Conservation (phyloP, 1,140 invertebrate species). For the Temnothorax curvispinosus region DNA sequence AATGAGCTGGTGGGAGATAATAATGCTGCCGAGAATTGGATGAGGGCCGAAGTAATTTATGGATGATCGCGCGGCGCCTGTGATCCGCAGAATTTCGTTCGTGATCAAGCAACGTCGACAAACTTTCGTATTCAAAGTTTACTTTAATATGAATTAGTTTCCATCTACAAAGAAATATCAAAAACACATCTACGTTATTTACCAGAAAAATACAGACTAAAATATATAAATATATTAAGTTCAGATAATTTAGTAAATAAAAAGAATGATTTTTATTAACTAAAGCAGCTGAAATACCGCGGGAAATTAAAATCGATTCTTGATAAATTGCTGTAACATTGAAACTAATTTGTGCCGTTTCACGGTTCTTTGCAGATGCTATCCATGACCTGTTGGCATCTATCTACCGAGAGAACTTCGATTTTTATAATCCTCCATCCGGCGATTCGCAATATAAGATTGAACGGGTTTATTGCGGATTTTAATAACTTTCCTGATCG, state of each 20-base stretch:
- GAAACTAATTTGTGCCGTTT: neutral
- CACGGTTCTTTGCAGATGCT: neutral
- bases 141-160: neutral
- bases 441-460: neutral
- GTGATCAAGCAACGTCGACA: neutral
- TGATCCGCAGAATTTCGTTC: neutral
- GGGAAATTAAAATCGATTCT: neutral
- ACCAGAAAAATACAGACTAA: neutral
- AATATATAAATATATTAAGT: neutral
- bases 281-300: neutral
- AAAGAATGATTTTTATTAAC: neutral
- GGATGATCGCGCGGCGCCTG: conserved; percentile 63
- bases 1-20: conserved; percentile 71
- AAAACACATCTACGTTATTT: neutral
- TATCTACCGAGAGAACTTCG: conserved; percentile 10
- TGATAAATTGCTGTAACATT: neutral
- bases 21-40: conserved; percentile 74
- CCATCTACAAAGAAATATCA: neutral
- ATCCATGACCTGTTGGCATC: neutral
- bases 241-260: neutral
- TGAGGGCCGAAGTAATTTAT: conserved; percentile 79
- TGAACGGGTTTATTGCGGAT: conserved; percentile 50
- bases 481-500: conserved; percentile 53
- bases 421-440: conserved; percentile 28
- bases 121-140: neutral